A percentile compares a stretch with the other conserved stretches of the same genome.
Evolutionary conservation across 2,113 vertebrate species (phyloP).

Genomic region (Glareola pratincola): DNA sequence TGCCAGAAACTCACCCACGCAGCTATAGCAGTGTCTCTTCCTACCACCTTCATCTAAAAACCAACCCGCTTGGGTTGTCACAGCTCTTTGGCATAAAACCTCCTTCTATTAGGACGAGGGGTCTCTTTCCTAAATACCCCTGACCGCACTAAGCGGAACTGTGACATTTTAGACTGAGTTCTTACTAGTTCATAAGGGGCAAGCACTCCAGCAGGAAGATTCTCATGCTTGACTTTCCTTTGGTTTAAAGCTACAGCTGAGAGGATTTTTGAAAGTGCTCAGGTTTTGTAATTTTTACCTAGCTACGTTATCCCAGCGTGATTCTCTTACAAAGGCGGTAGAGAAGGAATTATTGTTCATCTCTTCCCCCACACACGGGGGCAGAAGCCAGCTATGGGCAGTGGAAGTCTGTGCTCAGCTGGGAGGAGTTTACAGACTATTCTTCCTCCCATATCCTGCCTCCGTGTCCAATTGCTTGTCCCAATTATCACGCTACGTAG

Average conservation of each 20-base stretch:
- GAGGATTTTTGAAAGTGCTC: neutral
- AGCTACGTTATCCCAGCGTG: neutral
- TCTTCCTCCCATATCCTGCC: neutral
- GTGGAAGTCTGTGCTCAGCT: neutral
- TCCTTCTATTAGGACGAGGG: neutral
- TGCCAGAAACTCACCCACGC: neutral
- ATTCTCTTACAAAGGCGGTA: neutral
- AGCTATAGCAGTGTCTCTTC: neutral
- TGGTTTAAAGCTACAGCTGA: neutral
- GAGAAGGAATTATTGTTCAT: neutral
- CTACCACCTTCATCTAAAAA: neutral
- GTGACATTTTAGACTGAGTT: neutral
- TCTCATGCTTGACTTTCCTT: neutral
- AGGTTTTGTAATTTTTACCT: neutral
- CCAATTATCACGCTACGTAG: fast-evolving
- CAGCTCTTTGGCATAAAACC: neutral
- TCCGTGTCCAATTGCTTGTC: fast-evolving
- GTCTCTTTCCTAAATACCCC: neutral
- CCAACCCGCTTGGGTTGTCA: neutral
- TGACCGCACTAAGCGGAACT: fast-evolving
- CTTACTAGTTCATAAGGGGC: fast-evolving
- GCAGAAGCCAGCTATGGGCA: fast-evolving
- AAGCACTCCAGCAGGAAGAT: neutral
- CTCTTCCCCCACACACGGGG: neutral
- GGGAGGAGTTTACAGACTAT: neutral